Base-by-base conservation (phyloP, 2,797 vertebrate genomes). In the Hoplostethus atlanticus region DNA sequence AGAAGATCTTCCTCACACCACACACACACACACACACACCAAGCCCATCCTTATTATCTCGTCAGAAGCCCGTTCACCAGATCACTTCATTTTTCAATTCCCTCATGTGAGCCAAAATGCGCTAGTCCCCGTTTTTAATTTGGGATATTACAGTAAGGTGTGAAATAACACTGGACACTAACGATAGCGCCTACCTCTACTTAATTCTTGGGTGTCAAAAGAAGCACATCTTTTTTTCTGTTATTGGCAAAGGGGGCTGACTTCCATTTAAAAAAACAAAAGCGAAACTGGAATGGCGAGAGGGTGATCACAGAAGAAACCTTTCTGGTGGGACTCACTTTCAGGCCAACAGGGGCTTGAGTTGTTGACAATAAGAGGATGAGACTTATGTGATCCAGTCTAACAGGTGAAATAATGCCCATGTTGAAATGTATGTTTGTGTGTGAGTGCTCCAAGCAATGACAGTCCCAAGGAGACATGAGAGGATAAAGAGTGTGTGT, bases 191-290 rank as follows among this genome's bases (percentile, higher is more conserved):
- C 70, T 71, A 78, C 72, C 69, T 68, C 81, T 88, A 84, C 52
- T 84, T 83, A 85, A 84, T 82, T 85, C 83, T 84, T 84, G 83
- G 80, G 56, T 79, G 71, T 75, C 31, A 75, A 68, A 84, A 80
- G 64, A 77, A 81, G 64, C 71, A 38, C 65, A 5, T 44, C 6
- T 46, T 12, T 46, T 40, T 73, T 71, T 71, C 58, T 68, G 15
- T 69, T 76, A 54, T 63, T 76, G 53, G 30, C 63, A 51, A 54
- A 66, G 31, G n/a, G 64, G 71, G 56, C 34, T 62, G 53, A 30
- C 68, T 73, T 53, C 8, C 66, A 69, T 66, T 68, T 54, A 73
- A 59, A 52, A 50, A 2, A 28, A 28, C 28, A 28, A 28, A 28
- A 28, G 28, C 28, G 3, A 28, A 28, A 28, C 28, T 21, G 16